Evolutionary conservation across 2,797 vertebrate genomes (phyloP), one percentile per base, ranked within the genome.

Genomic region (Ambastaia sidthimunki): DNA sequence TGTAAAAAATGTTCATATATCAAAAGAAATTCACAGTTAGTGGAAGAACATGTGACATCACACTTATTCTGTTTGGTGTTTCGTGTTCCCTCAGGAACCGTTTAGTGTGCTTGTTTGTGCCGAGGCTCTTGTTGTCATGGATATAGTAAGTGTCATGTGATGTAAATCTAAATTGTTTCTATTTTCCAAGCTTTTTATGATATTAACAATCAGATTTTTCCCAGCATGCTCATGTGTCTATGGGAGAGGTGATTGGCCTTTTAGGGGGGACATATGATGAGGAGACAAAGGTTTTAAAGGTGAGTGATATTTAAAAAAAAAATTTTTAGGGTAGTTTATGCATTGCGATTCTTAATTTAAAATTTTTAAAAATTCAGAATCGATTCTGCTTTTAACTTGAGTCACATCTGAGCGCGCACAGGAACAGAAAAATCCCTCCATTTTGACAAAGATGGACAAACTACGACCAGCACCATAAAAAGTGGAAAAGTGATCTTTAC

Each of bases 201-300:
- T 23, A 86, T 68, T 76, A 34, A 77, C 18, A 34, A 52, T n/a
- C 15, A 1, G 50, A 55, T 80, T 85, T 44, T 76, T 81, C 85
- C 63, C 85, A 99, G 98, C 98, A 99, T 85, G 94, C 98, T 11
- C 98, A 99, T 3, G 96, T 97, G 62, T 99, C 98, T 1, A 93
- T 96, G 90, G 95, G 95, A 13, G 98, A 99, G 88, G 97, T 99
- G 71, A 99, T 99, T 48, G 98, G 98, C 70, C 92, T 99, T 25
- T 90, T 99, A 0, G 98, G 98, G 47, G 98, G 98, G 90, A 94
- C 93, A 52, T 99, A 96, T 79, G 91, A 87, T 7, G 93, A 96
- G 76, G 90, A 91, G 5, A 88, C 95, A 70, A 95, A 94, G 86
- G 83, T 94, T 34, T 88, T 99, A 48, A 96, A 97, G 94, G 98